phyloP scores from a whole-genome alignment of 2,797 vertebrate genomes.

The Gobionotothen gibberifrons region DNA sequence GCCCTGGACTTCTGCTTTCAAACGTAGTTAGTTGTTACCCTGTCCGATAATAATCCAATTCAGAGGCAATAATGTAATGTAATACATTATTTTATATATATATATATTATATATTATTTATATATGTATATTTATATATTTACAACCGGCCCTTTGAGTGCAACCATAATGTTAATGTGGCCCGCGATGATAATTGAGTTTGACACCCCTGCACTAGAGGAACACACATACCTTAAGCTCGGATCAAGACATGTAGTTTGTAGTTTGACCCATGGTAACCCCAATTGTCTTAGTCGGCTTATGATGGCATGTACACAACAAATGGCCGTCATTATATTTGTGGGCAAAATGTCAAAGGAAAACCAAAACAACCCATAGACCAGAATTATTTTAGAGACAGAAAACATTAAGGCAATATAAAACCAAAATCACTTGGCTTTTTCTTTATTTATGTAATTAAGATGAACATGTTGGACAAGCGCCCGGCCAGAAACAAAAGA shows the following conservation, averaged over 20 bases:
- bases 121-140: no score
- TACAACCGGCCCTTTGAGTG: no score
- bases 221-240: no score
- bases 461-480: not conserved
- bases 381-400: constrained; percentile 32
- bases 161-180: no score
- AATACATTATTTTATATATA: no score
- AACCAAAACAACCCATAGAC: constrained; percentile 34
- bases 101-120: no score
- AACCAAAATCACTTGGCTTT: not conserved
- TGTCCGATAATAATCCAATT: no score
- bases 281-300: not conserved
- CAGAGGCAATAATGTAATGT: no score
- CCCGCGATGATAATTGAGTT: no score
- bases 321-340: constrained; percentile 43
- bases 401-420: constrained; percentile 9
- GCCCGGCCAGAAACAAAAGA: not conserved
- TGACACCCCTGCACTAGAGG: not conserved
- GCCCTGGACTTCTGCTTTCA: no score
- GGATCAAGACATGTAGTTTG: not conserved
- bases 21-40: no score
- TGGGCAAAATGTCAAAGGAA: constrained; percentile 27
- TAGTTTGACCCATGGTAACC: not conserved
- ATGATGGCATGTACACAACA: constrained; percentile 38
- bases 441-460: no score